These are phyloP conservation scores for Sander vitreus DNA, from an alignment of 2,113 vertebrate genomes.

Conservation along the genomic window DNA sequence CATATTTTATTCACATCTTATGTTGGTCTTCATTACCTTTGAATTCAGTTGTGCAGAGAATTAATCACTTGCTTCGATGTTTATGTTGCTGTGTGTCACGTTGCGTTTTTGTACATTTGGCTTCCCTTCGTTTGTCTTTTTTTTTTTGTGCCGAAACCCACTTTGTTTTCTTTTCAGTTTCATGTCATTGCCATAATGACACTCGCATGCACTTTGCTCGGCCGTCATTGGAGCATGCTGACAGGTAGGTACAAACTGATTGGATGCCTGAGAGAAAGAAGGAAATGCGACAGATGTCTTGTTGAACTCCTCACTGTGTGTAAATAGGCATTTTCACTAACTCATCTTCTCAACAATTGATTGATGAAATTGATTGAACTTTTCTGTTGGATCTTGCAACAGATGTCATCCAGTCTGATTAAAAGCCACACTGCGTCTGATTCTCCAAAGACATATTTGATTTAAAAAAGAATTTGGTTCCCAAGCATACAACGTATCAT, in stretches of 20 bases:
- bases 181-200: constrained; percentile 85
- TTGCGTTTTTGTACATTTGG: constrained; percentile 70
- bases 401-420: constrained; percentile 21
- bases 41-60: constrained; percentile 73
- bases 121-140: constrained; percentile 51
- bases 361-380: neutral
- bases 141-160: constrained; percentile 72
- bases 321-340: constrained; percentile 27
- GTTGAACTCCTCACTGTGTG: constrained; percentile 29
- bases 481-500: too few relatives aligned
- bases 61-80: constrained; percentile 78
- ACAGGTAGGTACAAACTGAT: constrained; percentile 81
- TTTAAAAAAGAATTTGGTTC: neutral
- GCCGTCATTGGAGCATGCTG: constrained; percentile 81
- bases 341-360: constrained; percentile 37
- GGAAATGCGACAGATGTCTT: constrained; percentile 25
- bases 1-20: constrained; percentile 71
- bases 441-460: constrained; percentile 12
- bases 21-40: constrained; percentile 74
- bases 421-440: neutral
- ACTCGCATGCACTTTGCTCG: constrained; percentile 85
- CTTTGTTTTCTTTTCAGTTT: constrained; percentile 85
- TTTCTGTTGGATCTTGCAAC: constrained; percentile 7
- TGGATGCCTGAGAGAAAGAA: constrained; percentile 48
- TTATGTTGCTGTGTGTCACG: constrained; percentile 76